phyloP scores from a whole-genome alignment of 53 echinoderm and acorn worm species.

The Echinometra lucunter region DNA sequence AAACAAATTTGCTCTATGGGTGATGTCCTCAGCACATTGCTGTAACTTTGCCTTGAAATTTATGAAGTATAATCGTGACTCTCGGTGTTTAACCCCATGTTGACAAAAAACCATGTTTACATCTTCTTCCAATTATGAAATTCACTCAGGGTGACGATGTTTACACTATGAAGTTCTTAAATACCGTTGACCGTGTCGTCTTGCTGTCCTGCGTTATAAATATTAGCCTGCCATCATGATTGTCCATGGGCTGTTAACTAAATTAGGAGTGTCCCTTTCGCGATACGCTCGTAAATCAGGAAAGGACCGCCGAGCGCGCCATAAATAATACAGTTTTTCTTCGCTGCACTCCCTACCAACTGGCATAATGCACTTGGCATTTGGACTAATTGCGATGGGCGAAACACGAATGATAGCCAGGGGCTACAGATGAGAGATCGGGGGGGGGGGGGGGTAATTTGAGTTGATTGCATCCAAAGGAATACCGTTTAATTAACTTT shows the following conservation, averaged over 20 bases:
- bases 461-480: background rate
- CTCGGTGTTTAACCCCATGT: background rate
- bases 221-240: conserved; percentile 8
- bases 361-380: conserved; percentile 40
- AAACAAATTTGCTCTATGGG: background rate
- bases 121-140: background rate
- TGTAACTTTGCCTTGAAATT: background rate
- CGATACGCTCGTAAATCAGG: conserved; percentile 25
- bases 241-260: conserved; percentile 46
- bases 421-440: background rate
- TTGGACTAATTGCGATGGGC: conserved; percentile 37
- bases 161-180: background rate
- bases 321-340: conserved; percentile 49
- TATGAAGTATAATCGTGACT: background rate
- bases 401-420: background rate
- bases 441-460: background rate
- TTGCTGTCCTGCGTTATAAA: conserved; percentile 12
- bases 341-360: conserved; percentile 10
- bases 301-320: conserved; percentile 13
- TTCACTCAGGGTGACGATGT: background rate
- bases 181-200: conserved; percentile 1
- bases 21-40: background rate
- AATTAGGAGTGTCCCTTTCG: conserved; percentile 22
- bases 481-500: conserved; percentile 2
- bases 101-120: background rate